Evolutionary conservation across 2,888 invertebrate genomes (phyloP), one percentile per base, ranked within the genome.

Genomic region (Cynaeus angustus): DNA sequence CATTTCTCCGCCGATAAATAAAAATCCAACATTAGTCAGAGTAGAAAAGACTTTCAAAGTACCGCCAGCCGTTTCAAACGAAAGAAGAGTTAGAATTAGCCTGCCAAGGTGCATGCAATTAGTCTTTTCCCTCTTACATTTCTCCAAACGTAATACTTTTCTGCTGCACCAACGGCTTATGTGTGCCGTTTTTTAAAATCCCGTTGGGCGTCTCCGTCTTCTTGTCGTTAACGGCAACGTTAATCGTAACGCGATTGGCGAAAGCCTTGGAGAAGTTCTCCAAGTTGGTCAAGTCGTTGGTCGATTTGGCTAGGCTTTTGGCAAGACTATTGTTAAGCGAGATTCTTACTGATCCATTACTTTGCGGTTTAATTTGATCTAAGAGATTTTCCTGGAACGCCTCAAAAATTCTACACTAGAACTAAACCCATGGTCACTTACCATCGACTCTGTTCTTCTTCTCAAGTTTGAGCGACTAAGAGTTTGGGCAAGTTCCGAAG

Each of bases 381-480:
- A 84, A 68, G 56, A 85, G 73, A 71, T 85, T 82, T 73, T 85
- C 85, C 85, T 84, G 74, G 70, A 83, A 82, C 41, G 12, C 28
- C 52, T n/a, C 12, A 7, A 41, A 41, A 41, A 12, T 33, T 50
- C 45, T 45, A 62, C 48, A 64, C 41, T 45, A 30, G 30, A 4
- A 16, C 10, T 16, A 10, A 14, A n/a, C 2, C 13, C 13, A 16
- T 10, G 8, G 1, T 9, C 48, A 85, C 88, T 87, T 83, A 89
- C 89, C 86, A 89, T 84, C 75, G 88, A 87, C 83, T 92, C 92
- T 83, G 91, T 92, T 85, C 90, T 89, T 86, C 91, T 91, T 79
- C 89, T 89, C 79, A 94, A 87, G 86, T 94, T 93, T 62, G 94
- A 92, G 81, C 93, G 89, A 77, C 92, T 92, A 70, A 94, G 85